Base-by-base conservation (phyloP, 2,888 invertebrate genomes). In the Pristionchus mayeri region DNA sequence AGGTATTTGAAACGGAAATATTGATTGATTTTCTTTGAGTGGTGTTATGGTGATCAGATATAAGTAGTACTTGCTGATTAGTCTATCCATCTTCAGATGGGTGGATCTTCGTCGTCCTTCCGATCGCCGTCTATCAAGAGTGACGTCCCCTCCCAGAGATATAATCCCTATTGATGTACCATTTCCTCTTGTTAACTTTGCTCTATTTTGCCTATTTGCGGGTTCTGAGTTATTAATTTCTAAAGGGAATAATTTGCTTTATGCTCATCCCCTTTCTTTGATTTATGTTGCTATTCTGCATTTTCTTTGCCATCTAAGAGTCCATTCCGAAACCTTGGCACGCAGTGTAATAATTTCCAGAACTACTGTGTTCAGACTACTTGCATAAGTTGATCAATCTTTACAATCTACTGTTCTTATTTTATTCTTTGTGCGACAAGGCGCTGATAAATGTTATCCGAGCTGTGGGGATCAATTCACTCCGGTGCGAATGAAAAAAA, bases 101-200 rank as follows among this genome's bases (percentile, higher is more conserved):
- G 27, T 60, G 60, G 6, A 9, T 60, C 60, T 27, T 27, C 60
- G 27, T 60, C 30, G 24, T 30, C 60, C 9, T 16, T 3, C 60
- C 30, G 60, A 30, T 60, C 60, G 30, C 9, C 27, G 27, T 16
- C 27, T 11, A 6, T 9, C 27, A 60, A 18, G 30, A 40, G n/a
- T 21, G 40, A 30, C 3, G 18, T 21, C 3, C 18, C 16, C 6
- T 21, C 54, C 54, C 9, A 13, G 18, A 34, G 67, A 67, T 67
- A 18, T 37, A 37, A 34, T 67, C 67, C 67, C 67, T 67, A 67
- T 67, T 40, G 67, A 67, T 67, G 44, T n/a, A n/a, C n/a, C n/a
- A n/a, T n/a, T n/a, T n/a, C n/a, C n/a, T n/a, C n/a, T n/a, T n/a
- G n/a, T n/a, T n/a, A n/a, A n/a, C n/a, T n/a, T n/a, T n/a, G n/a